A percentile compares a stretch with the other conserved stretches of the same genome.
These are phyloP conservation scores for Holothuria scabra DNA, from an alignment of 53 echinoderm and acorn worm genomes.

Conservation along the genomic window DNA sequence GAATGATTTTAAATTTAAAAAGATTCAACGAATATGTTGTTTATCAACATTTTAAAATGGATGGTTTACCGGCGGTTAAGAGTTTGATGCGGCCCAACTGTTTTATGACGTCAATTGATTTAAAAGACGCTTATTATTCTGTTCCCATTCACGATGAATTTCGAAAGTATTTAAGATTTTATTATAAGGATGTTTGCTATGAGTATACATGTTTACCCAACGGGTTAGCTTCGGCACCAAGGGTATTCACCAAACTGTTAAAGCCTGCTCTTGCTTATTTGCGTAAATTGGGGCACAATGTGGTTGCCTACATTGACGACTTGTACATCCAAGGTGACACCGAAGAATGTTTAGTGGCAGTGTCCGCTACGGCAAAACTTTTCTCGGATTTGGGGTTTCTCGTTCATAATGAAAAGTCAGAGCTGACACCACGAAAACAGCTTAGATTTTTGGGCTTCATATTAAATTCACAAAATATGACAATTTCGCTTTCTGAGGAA, in stretches of 20 bases:
- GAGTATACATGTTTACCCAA: conserved; percentile 63
- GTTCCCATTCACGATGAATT: too few species aligned
- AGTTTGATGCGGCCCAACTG: conserved; percentile 54
- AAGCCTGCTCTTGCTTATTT: too few species aligned
- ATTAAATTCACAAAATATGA: conserved; percentile 50
- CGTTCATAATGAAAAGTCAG: conserved; percentile 56
- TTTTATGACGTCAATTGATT: too few species aligned
- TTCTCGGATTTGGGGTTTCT: conserved; percentile 35
- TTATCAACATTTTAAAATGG: conserved; percentile 74
- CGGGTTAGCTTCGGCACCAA: conserved; percentile 53
- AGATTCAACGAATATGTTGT: conserved; percentile 54
- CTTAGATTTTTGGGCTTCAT: conserved; percentile 45
- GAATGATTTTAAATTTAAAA: too few species aligned
- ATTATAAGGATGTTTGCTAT: conserved; percentile 54
- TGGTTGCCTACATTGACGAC: conserved; percentile 60
- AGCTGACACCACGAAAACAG: conserved; percentile 32
- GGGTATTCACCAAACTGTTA: conserved; percentile 60
- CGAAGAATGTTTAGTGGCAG: conserved; percentile 38
- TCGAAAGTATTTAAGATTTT: too few species aligned
- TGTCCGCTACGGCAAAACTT: conserved; percentile 5
- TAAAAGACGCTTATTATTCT: too few species aligned
- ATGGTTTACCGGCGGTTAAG: conserved; percentile 49
- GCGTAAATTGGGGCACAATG: conserved; percentile 40
- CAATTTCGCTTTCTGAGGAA: conserved; percentile 36
- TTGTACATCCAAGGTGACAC: conserved; percentile 35